Base-by-base conservation (phyloP, 2,888 invertebrate genomes). In the Ceramica pisi region DNA sequence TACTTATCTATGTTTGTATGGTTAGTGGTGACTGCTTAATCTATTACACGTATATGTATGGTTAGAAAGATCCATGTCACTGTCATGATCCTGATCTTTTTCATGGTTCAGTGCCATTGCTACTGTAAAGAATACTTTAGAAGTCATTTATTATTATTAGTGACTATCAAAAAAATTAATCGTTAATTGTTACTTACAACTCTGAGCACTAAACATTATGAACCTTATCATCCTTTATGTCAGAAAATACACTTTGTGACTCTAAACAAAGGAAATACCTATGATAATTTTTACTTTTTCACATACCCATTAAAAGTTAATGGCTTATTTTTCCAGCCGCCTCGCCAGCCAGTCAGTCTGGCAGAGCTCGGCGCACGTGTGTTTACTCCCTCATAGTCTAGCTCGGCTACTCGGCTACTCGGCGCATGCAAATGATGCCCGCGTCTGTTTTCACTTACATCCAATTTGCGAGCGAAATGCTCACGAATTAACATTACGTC, bases 371-470 rank as follows among this genome's bases (percentile, higher is more conserved):
- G 21, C 44, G 53, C 26, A 31, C 70, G 53, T 71, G 56, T 71
- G 72, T 67, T 73, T 61, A 64, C 67, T 55, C 48, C 63, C 65
- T 46, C 53, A 60, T 12, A 46, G 21, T 57, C 1, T 38, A 57
- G 21, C 38, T 57, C 57, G 21, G 12, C 14, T 12, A 14, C 56
- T 38, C 21, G 55, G 21, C 21, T 12, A 14, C 38, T 57, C 57
- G 50, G 61, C 71, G 80, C 69, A 86, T 86, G 84, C 82, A 79
- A 86, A 86, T 85, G 71, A 59, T 55, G 62, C 74, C 75, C 65
- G 64, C 76, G 75, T 82, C 81, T 83, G 81, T 86, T 84, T 81
- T 80, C 80, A 81, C 77, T 81, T 80, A 70, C 80, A 75, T 80
- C 63, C 75, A 81, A 86, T 81, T 85, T 86, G 79, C 76, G 70